Evolutionary conservation across 2,113 vertebrate genomes (phyloP).

Genomic region (cat (Felis catus)): DNA sequence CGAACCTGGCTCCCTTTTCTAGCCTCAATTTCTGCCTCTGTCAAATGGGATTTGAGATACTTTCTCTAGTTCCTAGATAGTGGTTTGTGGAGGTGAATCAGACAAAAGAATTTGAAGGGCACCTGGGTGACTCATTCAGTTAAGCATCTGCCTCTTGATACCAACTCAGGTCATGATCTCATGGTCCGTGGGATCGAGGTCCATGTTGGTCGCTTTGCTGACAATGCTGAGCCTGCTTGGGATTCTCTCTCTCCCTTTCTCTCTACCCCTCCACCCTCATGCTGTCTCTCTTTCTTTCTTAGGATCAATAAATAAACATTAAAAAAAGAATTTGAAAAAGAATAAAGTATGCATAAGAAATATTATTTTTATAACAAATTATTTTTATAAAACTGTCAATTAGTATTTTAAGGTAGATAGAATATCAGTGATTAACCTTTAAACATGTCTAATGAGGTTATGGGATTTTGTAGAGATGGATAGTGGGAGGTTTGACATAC

Average conservation of each 20-base stretch:
- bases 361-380: neutral
- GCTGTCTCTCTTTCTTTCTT: too few species aligned
- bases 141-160: too few species aligned
- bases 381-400: neutral
- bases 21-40: neutral
- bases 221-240: too few species aligned
- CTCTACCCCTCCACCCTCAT: too few species aligned
- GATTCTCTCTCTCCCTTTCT: too few species aligned
- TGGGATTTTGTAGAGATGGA: neutral
- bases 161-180: too few species aligned
- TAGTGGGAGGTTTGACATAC: neutral
- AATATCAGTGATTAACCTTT: neutral
- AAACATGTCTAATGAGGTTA: neutral
- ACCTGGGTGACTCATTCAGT: too few species aligned
- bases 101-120: neutral
- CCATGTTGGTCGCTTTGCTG: too few species aligned
- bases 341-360: neutral
- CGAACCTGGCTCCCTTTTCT: neutral
- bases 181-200: too few species aligned
- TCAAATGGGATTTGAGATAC: neutral
- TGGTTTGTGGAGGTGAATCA: neutral
- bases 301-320: too few species aligned
- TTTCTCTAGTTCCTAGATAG: neutral
- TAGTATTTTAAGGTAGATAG: neutral
- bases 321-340: neutral